Evolutionary conservation across 2,888 invertebrate species (phyloP).

Genomic region (Mythimna vitellina): DNA sequence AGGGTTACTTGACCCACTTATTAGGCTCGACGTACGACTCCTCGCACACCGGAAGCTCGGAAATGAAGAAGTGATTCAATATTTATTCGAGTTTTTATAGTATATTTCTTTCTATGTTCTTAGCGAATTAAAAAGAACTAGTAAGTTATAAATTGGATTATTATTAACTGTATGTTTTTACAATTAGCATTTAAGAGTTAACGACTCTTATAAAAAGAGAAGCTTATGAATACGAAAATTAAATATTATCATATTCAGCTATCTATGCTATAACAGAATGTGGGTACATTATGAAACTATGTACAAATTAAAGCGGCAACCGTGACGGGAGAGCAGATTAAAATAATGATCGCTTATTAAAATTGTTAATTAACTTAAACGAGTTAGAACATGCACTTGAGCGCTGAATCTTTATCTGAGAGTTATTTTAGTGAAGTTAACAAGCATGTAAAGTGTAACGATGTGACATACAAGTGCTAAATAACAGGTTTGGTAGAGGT

Average conservation of each 20-base stretch:
- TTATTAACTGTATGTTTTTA: conserved; percentile 30
- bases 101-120: conserved; percentile 34
- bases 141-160: conserved; percentile 27
- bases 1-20: conserved; percentile 90
- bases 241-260: conserved; percentile 67
- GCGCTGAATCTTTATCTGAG: conserved; percentile 41
- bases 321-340: conserved; percentile 80
- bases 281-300: conserved; percentile 69
- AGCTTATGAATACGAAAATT: conserved; percentile 63
- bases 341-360: conserved; percentile 81
- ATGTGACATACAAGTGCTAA: conserved; percentile 52
- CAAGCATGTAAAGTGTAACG: conserved; percentile 43
- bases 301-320: conserved; percentile 77
- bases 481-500: conserved; percentile 68
- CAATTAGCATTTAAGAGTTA: conserved; percentile 39
- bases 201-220: conserved; percentile 50
- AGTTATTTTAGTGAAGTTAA: conserved; percentile 55
- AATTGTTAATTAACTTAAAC: conserved; percentile 78
- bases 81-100: conserved; percentile 67
- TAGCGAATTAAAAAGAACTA: conserved; percentile 28
- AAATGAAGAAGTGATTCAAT: conserved; percentile 79
- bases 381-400: conserved; percentile 66
- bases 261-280: conserved; percentile 65
- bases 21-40: conserved; percentile 79
- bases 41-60: conserved; percentile 78